Conservation (phyloP, 2,888 invertebrate genomes). For the Sphaerophoria rueppellii region DNA sequence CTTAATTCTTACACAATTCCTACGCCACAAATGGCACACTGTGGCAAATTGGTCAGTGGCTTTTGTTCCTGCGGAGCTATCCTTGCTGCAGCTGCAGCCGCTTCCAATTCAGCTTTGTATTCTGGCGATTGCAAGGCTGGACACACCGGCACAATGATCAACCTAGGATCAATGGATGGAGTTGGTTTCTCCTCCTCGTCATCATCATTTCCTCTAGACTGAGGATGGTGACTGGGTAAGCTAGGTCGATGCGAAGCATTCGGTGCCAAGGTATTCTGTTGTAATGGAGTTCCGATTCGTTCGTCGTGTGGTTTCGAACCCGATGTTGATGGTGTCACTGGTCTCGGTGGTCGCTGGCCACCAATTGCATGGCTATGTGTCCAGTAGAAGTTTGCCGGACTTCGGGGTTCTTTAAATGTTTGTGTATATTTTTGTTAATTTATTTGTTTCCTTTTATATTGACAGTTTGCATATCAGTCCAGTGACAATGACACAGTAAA, state of each 20-base stretch:
- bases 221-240: conserved; percentile 81
- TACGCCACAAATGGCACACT: conserved; percentile 81
- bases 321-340: conserved; percentile 80
- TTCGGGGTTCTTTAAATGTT: conserved; percentile 78
- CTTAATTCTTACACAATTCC: conserved; percentile 81
- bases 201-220: conserved; percentile 75
- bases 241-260: conserved; percentile 83
- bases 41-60: conserved; percentile 80
- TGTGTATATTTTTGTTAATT: conserved; percentile 31
- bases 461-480: conserved; percentile 32
- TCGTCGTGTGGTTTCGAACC: conserved; percentile 77
- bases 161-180: conserved; percentile 78
- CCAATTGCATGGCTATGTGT: conserved; percentile 90
- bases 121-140: conserved; percentile 80
- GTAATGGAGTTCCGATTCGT: conserved; percentile 83
- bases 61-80: conserved; percentile 77
- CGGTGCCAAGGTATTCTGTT: conserved; percentile 84
- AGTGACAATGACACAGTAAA: conserved; percentile 25
- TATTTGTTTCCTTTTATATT: conserved; percentile 36
- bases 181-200: conserved; percentile 54
- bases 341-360: conserved; percentile 84
- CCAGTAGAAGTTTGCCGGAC: conserved; percentile 85
- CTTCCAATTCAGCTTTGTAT: conserved; percentile 80
- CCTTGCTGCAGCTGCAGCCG: conserved; percentile 77
- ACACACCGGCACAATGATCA: conserved; percentile 80